Conservation (phyloP, 2,888 invertebrate genomes). For the Caenorhabditis wallacei region DNA sequence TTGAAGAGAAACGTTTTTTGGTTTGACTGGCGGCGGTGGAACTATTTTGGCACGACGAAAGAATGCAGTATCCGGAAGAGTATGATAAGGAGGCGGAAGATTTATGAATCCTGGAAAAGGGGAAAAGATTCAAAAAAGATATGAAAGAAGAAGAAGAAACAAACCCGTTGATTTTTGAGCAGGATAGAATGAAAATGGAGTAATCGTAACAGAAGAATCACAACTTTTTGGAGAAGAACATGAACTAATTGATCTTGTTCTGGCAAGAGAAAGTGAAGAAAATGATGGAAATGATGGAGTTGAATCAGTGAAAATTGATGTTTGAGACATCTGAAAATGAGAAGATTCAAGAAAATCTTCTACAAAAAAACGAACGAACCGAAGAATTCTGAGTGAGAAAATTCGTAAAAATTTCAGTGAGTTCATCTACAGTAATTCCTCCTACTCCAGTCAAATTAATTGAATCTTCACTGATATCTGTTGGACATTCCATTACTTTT, state of each 20-base stretch:
- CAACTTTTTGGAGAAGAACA: conserved; percentile 32
- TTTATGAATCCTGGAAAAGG: conserved; percentile 46
- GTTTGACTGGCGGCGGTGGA: conserved; percentile 54
- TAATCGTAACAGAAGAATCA: conserved; percentile 41
- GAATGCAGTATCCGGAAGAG: conserved; percentile 70
- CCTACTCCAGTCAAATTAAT: neutral
- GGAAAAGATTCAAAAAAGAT: conserved; percentile 3
- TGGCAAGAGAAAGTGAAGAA: conserved; percentile 16
- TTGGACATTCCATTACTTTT: conserved; percentile 14
- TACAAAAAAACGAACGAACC: neutral
- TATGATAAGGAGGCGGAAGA: conserved; percentile 68
- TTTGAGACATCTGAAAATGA: conserved; percentile 27
- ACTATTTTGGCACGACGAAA: conserved; percentile 67
- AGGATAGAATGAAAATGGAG: conserved; percentile 43
- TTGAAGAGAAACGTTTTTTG: conserved; percentile 15
- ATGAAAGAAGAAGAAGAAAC: neutral
- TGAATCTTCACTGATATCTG: neutral
- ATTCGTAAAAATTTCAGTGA: conserved; percentile 38
- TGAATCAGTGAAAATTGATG: conserved; percentile 30
- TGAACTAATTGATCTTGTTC: neutral
- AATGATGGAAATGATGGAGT: conserved; percentile 29
- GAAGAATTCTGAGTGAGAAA: conserved; percentile 40
- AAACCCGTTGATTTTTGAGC: conserved; percentile 32
- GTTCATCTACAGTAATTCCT: conserved; percentile 27
- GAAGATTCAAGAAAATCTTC: neutral